Conservation (phyloP, 2,797 vertebrate species). For the Chelon labrosus region DNA sequence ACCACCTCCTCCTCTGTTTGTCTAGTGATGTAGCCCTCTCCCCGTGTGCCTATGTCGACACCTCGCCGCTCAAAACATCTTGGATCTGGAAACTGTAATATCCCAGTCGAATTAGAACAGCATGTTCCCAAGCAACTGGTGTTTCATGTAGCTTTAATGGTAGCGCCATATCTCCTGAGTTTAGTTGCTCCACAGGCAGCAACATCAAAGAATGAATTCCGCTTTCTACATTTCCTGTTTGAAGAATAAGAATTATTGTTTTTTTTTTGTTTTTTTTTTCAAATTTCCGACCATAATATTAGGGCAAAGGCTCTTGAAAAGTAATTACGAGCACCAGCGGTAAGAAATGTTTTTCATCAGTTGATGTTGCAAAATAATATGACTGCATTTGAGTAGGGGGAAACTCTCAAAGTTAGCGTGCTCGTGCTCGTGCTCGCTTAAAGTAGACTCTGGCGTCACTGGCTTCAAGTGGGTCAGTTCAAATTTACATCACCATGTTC, state of each 20-base stretch:
- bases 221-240: not conserved
- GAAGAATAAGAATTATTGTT: not conserved
- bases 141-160: slow-evolving; percentile 56
- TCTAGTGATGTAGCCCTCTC: slow-evolving; percentile 10
- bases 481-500: slow-evolving; percentile 24
- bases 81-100: slow-evolving; percentile 49
- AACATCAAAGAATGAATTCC: slow-evolving; percentile 30
- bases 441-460: not conserved
- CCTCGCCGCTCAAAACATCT: slow-evolving; percentile 53
- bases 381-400: slow-evolving; percentile 10
- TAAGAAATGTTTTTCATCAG: not conserved
- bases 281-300: not conserved
- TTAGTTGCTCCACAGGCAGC: slow-evolving; percentile 24
- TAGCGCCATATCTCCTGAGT: slow-evolving; percentile 45
- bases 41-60: slow-evolving; percentile 45
- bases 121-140: slow-evolving; percentile 65
- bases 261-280: too few species aligned
- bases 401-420: not conserved
- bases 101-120: slow-evolving; percentile 62
- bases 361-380: slow-evolving; percentile 7
- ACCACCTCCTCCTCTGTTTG: not conserved
- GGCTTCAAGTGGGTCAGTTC: slow-evolving; percentile 11
- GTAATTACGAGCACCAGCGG: slow-evolving; percentile 4
- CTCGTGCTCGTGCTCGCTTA: not conserved
- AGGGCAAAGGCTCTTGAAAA: not conserved